These are phyloP conservation scores for Oreochromis mossambicus DNA, from an alignment of 2,797 vertebrate genomes.

Conservation along the genomic window DNA sequence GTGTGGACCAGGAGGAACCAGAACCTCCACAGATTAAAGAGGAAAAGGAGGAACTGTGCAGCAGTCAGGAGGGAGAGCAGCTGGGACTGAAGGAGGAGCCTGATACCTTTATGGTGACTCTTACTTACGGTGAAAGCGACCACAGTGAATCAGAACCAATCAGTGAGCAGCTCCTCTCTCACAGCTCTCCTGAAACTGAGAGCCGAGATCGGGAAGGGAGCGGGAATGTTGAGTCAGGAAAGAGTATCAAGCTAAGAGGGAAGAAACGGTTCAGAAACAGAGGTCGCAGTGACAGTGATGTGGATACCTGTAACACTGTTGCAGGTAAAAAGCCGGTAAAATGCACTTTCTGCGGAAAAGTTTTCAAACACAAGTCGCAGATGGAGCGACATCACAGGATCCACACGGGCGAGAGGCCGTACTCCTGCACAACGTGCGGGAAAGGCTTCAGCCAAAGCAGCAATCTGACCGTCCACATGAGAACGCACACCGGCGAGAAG, in stretches of 20 bases:
- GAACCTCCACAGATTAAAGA: not conserved
- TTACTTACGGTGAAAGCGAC: not conserved
- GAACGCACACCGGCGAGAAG: not conserved
- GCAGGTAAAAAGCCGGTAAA: not conserved
- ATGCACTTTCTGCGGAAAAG: not conserved
- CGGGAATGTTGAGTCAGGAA: not conserved
- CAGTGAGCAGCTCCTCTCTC: not conserved
- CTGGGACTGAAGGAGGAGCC: not conserved
- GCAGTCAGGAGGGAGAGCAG: not conserved
- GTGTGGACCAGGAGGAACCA: fast-evolving
- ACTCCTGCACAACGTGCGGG: not conserved
- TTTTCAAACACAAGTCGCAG: not conserved
- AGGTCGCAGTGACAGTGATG: not conserved
- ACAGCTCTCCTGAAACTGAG: not conserved
- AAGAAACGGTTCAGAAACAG: not conserved
- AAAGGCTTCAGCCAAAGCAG: not conserved
- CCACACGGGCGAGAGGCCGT: not conserved
- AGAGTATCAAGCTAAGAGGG: not conserved
- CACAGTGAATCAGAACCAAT: not conserved
- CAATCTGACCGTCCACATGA: not conserved
- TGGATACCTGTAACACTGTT: not conserved
- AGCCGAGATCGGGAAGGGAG: not conserved
- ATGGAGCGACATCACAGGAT: not conserved
- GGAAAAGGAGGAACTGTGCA: fast-evolving
- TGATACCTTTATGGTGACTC: fast-evolving